These are phyloP conservation scores for Chouioia cunea DNA, from an alignment of 2,888 invertebrate species.

Conservation along the genomic window DNA sequence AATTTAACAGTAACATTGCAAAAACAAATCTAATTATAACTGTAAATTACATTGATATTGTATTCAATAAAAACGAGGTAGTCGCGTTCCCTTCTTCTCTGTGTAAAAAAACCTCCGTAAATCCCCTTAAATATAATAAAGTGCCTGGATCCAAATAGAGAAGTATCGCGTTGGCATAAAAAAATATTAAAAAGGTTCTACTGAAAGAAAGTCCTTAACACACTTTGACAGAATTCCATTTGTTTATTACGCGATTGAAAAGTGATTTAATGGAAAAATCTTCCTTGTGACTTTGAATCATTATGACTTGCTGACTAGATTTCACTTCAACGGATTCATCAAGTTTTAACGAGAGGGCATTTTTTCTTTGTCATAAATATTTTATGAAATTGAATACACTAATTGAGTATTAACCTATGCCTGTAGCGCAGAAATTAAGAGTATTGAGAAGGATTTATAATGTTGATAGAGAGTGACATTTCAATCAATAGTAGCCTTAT, in stretches of 20 bases:
- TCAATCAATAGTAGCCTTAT: too few relatives aligned
- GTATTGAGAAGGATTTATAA: too few relatives aligned
- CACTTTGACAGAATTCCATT: background rate
- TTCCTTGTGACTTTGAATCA: background rate
- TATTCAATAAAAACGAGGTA: conserved; percentile 30
- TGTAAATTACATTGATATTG: conserved; percentile 20
- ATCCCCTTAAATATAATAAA: conserved; percentile 40
- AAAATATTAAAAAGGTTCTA: conserved; percentile 1
- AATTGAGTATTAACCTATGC: too few relatives aligned
- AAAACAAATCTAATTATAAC: conserved; percentile 17
- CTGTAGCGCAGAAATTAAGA: too few relatives aligned
- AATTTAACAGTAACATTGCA: conserved; percentile 14
- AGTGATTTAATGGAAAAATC: background rate
- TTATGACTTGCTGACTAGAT: background rate
- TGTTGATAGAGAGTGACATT: too few relatives aligned
- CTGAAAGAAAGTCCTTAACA: background rate
- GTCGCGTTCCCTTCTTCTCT: conserved; percentile 1
- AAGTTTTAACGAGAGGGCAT: too few relatives aligned
- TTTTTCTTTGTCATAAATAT: too few relatives aligned
- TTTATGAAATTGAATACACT: too few relatives aligned
- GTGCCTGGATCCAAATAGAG: conserved; percentile 18
- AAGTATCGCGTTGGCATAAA: conserved; percentile 11
- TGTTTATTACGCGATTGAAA: conserved; percentile 1
- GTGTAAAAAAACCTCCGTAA: conserved; percentile 20
- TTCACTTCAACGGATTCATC: too few relatives aligned